These are phyloP conservation scores for Eriosoma lanigerum DNA, from an alignment of 1,140 invertebrate genomes.

Conservation along the genomic window DNA sequence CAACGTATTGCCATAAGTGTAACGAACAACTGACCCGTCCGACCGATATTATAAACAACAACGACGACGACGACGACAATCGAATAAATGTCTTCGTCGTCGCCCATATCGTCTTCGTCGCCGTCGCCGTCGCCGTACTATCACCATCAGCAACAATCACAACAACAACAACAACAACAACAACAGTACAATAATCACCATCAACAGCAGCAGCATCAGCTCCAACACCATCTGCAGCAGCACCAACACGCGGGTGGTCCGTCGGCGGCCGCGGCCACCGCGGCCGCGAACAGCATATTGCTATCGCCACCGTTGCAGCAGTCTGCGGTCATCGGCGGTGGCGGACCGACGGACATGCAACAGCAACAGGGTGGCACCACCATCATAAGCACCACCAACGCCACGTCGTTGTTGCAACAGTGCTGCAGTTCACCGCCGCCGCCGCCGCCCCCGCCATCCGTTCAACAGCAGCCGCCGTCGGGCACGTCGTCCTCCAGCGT, in stretches of 20 bases:
- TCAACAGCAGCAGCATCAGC: conserved; percentile 1
- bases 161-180: neutral
- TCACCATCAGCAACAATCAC: conserved; percentile 1
- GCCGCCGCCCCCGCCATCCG: neutral
- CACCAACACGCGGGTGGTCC: neutral
- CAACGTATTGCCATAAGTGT: neutral
- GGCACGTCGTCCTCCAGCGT: conserved; percentile 4
- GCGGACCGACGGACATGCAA: neutral
- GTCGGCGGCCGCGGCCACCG: neutral
- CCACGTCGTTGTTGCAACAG: neutral
- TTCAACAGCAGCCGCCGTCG: neutral
- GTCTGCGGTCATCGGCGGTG: neutral
- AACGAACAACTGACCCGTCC: neutral
- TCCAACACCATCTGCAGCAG: conserved; percentile 13
- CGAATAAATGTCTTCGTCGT: conserved; percentile 32
- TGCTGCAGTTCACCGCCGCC: neutral
- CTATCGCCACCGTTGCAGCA: neutral
- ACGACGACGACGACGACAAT: neutral
- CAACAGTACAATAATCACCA: conserved; percentile 6
- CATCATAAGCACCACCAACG: too few species aligned
- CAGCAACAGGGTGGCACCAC: neutral
- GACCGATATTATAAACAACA: neutral
- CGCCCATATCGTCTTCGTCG: conserved; percentile 38
- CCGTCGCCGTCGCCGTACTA: conserved; percentile 25
- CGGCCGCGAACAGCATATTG: conserved; percentile 5